Evolutionary conservation across 30 jellyfish, hydroid and myxozoan genomes (phyloP).

Genomic region (Aurelia sp.): DNA sequence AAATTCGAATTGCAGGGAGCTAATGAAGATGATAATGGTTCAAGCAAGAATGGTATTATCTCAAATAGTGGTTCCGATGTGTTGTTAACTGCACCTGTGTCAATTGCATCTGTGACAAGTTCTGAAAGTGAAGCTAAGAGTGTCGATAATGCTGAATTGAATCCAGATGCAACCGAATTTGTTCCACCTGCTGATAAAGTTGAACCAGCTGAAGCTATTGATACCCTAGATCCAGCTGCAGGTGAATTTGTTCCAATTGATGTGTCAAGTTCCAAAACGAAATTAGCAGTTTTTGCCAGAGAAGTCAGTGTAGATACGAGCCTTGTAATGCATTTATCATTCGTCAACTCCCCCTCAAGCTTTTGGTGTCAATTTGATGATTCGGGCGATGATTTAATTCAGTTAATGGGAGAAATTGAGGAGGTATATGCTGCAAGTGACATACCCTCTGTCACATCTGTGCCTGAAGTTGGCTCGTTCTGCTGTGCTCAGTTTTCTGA

Average conservation of each 20-base stretch:
- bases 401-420: constrained; percentile 37
- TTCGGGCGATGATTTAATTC: constrained; percentile 25
- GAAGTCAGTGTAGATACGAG: neutral
- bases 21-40: neutral
- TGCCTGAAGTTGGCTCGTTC: constrained; percentile 45
- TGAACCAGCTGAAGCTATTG: neutral
- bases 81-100: neutral
- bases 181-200: neutral
- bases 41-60: neutral
- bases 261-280: neutral
- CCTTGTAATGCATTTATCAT: constrained; percentile 46
- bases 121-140: neutral
- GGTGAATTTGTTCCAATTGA: constrained; percentile 7
- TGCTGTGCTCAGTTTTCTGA: constrained; percentile 58
- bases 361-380: constrained; percentile 69
- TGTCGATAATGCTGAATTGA: neutral
- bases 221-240: neutral
- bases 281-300: neutral
- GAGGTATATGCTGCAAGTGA: neutral
- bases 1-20: constrained; percentile 22
- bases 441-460: neutral
- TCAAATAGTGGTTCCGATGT: neutral
- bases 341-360: constrained; percentile 31
- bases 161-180: constrained; percentile 8
- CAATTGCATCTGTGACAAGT: neutral